Conservation (phyloP, 2,888 invertebrate genomes). For the Drosophila tanythrix region DNA sequence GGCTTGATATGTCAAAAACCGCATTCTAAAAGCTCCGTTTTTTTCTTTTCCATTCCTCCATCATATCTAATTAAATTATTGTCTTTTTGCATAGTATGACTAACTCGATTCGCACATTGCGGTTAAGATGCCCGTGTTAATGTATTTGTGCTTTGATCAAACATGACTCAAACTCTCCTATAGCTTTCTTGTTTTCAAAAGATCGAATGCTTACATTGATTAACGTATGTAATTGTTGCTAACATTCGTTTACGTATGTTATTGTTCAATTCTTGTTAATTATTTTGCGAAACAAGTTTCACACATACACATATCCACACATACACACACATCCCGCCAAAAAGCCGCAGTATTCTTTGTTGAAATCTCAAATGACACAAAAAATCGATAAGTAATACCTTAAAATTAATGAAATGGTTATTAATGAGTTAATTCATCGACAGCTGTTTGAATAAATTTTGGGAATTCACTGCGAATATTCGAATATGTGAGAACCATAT, state of each 20-base stretch:
- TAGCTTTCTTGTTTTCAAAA: constrained; percentile 1
- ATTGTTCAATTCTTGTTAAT: constrained; percentile 9
- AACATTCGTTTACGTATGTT: constrained; percentile 4
- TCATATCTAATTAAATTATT: constrained; percentile 31
- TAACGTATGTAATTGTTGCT: constrained; percentile 7
- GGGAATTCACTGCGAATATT: not conserved
- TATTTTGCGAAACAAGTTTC: constrained; percentile 5
- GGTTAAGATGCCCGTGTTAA: constrained; percentile 30
- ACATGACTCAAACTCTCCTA: constrained; percentile 6
- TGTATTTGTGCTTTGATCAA: constrained; percentile 19
- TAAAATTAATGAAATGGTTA: constrained; percentile 12
- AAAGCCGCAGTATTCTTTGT: constrained; percentile 1
- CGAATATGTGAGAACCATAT: not conserved
- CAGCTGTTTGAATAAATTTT: not conserved
- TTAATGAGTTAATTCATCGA: not conserved
- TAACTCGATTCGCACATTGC: constrained; percentile 42
- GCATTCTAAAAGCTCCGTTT: constrained; percentile 30
- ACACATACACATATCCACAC: not conserved
- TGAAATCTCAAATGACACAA: not conserved
- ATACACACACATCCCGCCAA: not conserved
- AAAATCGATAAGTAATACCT: constrained; percentile 4
- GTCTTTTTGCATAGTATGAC: not conserved
- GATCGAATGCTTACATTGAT: constrained; percentile 7
- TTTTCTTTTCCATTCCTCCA: constrained; percentile 21
- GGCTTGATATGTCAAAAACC: constrained; percentile 34